Base-by-base conservation (phyloP, 2,113 vertebrate species). In the Eulemur macaco region DNA sequence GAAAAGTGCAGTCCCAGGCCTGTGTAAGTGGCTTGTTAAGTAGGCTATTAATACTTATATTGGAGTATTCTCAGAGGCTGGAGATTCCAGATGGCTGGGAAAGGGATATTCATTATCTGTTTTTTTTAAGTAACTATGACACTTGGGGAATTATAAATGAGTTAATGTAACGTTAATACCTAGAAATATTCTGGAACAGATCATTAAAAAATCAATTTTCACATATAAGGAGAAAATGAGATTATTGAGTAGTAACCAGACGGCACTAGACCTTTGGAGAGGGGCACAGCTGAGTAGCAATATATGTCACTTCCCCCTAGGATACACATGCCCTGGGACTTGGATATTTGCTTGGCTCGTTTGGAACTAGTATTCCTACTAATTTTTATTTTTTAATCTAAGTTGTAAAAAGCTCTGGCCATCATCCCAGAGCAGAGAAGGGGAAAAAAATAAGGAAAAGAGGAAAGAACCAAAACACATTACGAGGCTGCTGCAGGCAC, bases 331-430 rank as follows among this genome's bases (percentile, higher is more conserved):
- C 37, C 6, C 37, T 15, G 50, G 63, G 68, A 93, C 18, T 29
- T 89, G 84, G 78, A 50, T 94, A 25, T 95, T 92, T 89, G 29
- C 93, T 93, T 64, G 93, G 73, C 50, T 97, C 68, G 45, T 96
- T 96, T 96, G 89, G 91, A 94, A 94, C 91, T 96, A 96, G 95
- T 84, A 85, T 88, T 94, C 93, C 89, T 87, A 93, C 85, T 95
- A 96, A 97, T 97, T 97, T 97, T 96, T 95, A 95, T 96, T 96
- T 97, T 96, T 89, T 83, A 91, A 96, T 96, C 89, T 96, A 88
- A 92, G 91, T 93, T 96, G 73, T 96, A 92, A 96, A 94, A 96
- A 83, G 10, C 74, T 98, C 74, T 98, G 95, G 96, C 95, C 29
- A 17, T 73, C 66, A 69, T 96, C 96, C 97, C 96, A 97, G 95